These are phyloP conservation scores for Drosophila formosana DNA, from an alignment of 2,888 invertebrate genomes.

Conservation along the genomic window DNA sequence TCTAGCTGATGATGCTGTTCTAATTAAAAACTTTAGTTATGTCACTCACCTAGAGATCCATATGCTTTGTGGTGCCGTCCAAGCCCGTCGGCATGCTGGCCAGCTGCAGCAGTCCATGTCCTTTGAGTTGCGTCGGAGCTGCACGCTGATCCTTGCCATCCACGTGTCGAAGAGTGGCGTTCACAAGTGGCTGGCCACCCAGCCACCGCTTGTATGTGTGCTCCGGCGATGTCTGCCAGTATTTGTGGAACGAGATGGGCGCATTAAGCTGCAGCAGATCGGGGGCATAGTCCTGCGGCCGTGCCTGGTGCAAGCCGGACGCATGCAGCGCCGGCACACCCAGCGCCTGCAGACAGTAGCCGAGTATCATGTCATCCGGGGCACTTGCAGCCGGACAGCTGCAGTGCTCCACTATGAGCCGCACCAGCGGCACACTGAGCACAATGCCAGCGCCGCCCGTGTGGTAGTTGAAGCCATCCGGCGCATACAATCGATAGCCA, in stretches of 20 bases:
- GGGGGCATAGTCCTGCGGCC: constrained; percentile 92
- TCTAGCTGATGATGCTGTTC: constrained; percentile 14
- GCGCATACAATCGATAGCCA: constrained; percentile 89
- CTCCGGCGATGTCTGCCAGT: constrained; percentile 93
- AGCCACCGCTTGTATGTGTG: constrained; percentile 90
- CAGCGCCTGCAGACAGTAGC: constrained; percentile 90
- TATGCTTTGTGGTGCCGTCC: constrained; percentile 49
- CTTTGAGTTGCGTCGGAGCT: constrained; percentile 17
- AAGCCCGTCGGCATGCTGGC: constrained; percentile 4
- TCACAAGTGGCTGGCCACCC: constrained; percentile 37
- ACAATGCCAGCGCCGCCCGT: constrained; percentile 97
- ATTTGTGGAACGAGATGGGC: constrained; percentile 96
- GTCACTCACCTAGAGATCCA: constrained; percentile 67
- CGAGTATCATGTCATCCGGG: constrained; percentile 97
- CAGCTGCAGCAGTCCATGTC: constrained; percentile 20
- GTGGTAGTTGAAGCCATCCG: constrained; percentile 94
- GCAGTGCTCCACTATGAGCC: constrained; percentile 87
- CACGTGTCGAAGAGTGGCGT: constrained; percentile 34
- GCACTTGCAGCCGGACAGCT: constrained; percentile 89
- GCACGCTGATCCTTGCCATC: constrained; percentile 22
- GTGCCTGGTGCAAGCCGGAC: constrained; percentile 95
- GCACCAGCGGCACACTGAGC: constrained; percentile 89
- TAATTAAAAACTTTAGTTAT: constrained; percentile 37
- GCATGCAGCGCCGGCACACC: constrained; percentile 90
- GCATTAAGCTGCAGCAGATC: constrained; percentile 86